Conservation (phyloP, 2,888 invertebrate species). For the Troides helena region DNA sequence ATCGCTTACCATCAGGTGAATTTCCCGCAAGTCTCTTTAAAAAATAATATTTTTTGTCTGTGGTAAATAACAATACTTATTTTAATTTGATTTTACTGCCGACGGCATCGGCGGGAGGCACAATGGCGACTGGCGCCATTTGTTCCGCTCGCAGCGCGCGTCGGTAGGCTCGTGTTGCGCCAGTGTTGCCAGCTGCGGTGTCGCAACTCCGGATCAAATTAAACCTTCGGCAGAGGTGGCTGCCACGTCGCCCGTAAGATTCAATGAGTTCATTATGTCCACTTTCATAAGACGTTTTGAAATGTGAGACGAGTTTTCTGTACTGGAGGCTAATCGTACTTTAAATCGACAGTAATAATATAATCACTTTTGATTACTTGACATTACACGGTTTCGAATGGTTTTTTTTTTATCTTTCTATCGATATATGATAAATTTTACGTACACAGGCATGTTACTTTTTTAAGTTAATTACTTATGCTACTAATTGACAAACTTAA, state of each 20-base stretch:
- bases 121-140: conserved; percentile 41
- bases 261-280: conserved; percentile 15
- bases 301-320: conserved; percentile 5
- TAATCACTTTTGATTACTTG: conserved; percentile 6
- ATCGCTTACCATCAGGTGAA: no score
- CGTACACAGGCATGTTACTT: neutral
- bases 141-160: conserved; percentile 37
- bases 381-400: neutral
- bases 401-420: neutral
- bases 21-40: no score
- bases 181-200: conserved; percentile 14
- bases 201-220: conserved; percentile 32
- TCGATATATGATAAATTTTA: neutral
- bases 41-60: no score
- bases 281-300: conserved; percentile 4
- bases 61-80: no score
- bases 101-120: conserved; percentile 20
- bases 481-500: no score
- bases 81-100: conserved; percentile 30
- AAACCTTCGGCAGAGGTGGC: conserved; percentile 10
- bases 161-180: conserved; percentile 26
- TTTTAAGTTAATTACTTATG: neutral
- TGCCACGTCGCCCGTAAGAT: conserved; percentile 3
- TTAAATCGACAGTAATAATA: conserved; percentile 11
- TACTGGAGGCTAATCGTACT: neutral